Evolutionary conservation across 2,113 vertebrate species (phyloP), one percentile per base, ranked within the genome.

Genomic region (Phrynosoma blainvillii): DNA sequence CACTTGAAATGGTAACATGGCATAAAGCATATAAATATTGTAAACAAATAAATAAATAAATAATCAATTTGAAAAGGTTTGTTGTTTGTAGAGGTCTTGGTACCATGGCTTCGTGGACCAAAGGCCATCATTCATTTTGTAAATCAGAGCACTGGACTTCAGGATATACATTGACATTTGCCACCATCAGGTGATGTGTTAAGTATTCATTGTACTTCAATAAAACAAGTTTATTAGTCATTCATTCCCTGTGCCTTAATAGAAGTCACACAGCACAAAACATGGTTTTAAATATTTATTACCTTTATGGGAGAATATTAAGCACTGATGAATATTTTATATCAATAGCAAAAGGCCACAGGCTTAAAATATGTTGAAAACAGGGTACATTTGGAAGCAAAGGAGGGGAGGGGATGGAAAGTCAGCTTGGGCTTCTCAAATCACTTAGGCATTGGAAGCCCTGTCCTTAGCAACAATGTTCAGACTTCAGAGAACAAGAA

Each of bases 301-400:
- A 83, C 23, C 27, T 65, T 71, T 65, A 83, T 90, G 89, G 85
- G 85, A 90, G 18, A 94, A 47, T 70, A 74, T 76, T 92, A 27
- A 78, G 85, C 42, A 85, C 91, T 85, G 27, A 40, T 83, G 52
- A 90, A 65, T 84, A 85, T 93, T 92, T 91, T 89, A 89, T 92
- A 90, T 80, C 23, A 85, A 75, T 66, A 90, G 30, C 84, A 90
- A 90, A 88, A 89, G 84, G 66, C 82, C 86, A 68, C 0, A 77
- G 85, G 93, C 54, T 76, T 66, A 90, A 84, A 84, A 93, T 82
- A 82, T 90, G 62, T 70, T 88, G 85, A 88, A 92, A 93, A 93
- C 84, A 73, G 86, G 89, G 32, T 36, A 27, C 74, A 78, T 86
- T 93, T 79, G 86, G 78, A 89, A 94, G 52, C 74, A 89, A 86